Evolutionary conservation across 2,797 vertebrate genomes (phyloP), one percentile per base, ranked within the genome.

Genomic region (Esox masquinongy): DNA sequence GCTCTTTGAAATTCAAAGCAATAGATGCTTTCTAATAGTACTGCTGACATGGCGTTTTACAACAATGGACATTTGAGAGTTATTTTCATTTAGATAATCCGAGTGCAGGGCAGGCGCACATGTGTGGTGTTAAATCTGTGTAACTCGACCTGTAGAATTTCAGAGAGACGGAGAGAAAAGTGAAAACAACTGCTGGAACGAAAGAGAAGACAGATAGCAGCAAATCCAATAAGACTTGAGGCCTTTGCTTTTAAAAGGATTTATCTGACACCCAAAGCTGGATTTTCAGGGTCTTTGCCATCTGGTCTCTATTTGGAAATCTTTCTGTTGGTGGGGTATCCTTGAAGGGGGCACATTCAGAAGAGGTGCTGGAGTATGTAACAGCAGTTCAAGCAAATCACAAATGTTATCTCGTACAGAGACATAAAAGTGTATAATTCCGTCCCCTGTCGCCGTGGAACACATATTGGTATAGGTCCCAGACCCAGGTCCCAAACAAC

Each of bases 251-350:
- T 61, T 61, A 61, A 34, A 75, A 50, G 72, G 50, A 68, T 75
- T 75, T 3, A 68, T 75, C 24, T 59, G 49, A 67, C 59, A 68
- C 43, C 36, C 36, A 79, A 14, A 61, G 56, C 22, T 24, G 56
- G 56, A 24, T 24, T 61, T 26, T 61, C 9, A 24, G 56, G 22
- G 22, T 61, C 11, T 61, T 61, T 61, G 22, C 56, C 22, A 61
- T 61, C 22, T 26, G 56, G 56, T 24, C 56, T 61, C 22, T 26
- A 24, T 59, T 61, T 14, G 56, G 11, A 61, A 22, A 61, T 61
- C 11, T 61, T 61, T 61, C 56, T 61, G 11, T 14, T 61, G 22
- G 9, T 61, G 22, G 22, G 22, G 5, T 61, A 61, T 3, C 56
- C 56, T 12, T 11, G 12, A 12, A 43, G 56, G 24, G 56, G 56